A percentile compares a stretch with the other conserved stretches of the same genome.
These are phyloP conservation scores for Sphaerophoria taeniata DNA, from an alignment of 2,888 invertebrate genomes.

Conservation along the genomic window DNA sequence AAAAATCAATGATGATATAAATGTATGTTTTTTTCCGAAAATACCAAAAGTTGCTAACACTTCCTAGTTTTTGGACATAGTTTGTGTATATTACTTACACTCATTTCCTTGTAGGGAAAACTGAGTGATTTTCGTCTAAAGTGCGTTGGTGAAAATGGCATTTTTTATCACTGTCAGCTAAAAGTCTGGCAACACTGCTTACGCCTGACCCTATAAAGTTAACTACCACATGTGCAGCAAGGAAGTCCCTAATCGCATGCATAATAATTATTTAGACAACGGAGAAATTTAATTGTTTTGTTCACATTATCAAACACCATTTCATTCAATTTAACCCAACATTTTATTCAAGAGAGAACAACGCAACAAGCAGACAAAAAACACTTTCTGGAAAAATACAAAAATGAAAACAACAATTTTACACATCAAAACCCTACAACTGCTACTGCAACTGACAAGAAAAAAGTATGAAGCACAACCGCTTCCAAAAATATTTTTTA, in stretches of 20 bases:
- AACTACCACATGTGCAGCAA: slow-evolving; percentile 46
- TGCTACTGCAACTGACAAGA: slow-evolving; percentile 31
- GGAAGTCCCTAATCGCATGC: slow-evolving; percentile 49
- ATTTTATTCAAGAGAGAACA: slow-evolving; percentile 12
- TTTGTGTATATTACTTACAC: too few relatives aligned
- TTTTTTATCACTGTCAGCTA: background rate
- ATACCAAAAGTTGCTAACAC: too few relatives aligned
- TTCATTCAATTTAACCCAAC: slow-evolving; percentile 55
- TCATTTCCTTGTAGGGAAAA: too few relatives aligned
- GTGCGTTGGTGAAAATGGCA: background rate
- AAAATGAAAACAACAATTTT: slow-evolving; percentile 43
- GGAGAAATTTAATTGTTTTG: slow-evolving; percentile 33
- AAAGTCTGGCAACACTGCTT: background rate
- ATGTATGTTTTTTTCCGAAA: too few relatives aligned
- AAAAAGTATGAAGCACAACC: slow-evolving; percentile 18
- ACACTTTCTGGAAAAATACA: background rate
- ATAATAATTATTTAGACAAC: slow-evolving; percentile 48
- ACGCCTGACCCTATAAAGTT: slow-evolving; percentile 59
- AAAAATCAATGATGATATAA: too few relatives aligned
- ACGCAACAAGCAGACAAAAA: slow-evolving; percentile 19
- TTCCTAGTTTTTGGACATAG: too few relatives aligned
- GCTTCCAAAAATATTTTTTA: background rate
- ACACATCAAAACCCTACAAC: slow-evolving; percentile 68
- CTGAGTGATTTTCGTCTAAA: too few relatives aligned
- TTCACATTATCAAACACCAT: slow-evolving; percentile 29